Evolutionary conservation across 2,113 vertebrate species (phyloP).

Genomic region (human): DNA sequence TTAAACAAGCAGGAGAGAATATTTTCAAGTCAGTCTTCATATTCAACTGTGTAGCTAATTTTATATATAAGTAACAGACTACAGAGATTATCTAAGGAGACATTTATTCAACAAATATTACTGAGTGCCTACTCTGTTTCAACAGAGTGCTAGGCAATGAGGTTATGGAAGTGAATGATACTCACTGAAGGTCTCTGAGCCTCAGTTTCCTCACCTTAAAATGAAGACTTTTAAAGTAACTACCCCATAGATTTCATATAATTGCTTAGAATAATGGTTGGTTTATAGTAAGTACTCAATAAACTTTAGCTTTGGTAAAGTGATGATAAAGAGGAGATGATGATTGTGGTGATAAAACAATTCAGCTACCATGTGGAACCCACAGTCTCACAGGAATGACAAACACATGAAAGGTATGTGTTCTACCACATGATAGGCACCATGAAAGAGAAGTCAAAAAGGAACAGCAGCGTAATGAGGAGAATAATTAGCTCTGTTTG

Average conservation of each 20-base stretch:
- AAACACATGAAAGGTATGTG: neutral
- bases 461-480: neutral
- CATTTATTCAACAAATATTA: neutral
- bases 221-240: neutral
- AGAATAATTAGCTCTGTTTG: neutral
- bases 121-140: neutral
- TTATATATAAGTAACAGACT: neutral
- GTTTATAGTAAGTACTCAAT: neutral
- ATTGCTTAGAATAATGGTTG: neutral
- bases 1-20: neutral
- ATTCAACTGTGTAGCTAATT: neutral
- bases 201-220: neutral
- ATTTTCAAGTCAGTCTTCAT: neutral
- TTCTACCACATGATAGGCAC: neutral
- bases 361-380: neutral
- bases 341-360: too few species aligned
- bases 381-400: neutral
- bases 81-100: neutral
- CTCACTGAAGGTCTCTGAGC: neutral
- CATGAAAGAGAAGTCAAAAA: neutral
- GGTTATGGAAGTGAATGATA: neutral
- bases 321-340: neutral
- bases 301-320: neutral
- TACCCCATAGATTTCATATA: neutral
- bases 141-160: neutral